Conservation (phyloP, 2,888 invertebrate genomes). For the Lithophane ornitopus region DNA sequence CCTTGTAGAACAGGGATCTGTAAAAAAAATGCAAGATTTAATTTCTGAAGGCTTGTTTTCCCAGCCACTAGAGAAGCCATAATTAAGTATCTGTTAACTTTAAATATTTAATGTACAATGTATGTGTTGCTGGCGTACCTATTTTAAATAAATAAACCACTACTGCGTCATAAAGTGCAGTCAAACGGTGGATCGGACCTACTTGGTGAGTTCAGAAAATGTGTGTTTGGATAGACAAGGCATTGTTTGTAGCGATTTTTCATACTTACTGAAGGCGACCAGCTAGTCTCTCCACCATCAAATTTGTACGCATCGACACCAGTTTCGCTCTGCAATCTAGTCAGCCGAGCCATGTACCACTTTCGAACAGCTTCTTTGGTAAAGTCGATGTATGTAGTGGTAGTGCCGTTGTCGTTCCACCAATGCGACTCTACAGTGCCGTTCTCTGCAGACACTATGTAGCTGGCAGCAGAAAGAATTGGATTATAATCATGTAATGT, state of each 20-base stretch:
- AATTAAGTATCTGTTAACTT: too few relatives aligned
- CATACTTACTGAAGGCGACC: slow-evolving; percentile 89
- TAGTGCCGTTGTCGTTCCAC: slow-evolving; percentile 89
- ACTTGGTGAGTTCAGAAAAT: not conserved
- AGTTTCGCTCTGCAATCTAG: slow-evolving; percentile 88
- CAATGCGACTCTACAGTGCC: slow-evolving; percentile 88
- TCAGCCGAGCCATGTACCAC: slow-evolving; percentile 90
- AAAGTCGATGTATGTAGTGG: slow-evolving; percentile 92
- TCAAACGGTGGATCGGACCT: not conserved
- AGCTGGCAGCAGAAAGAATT: slow-evolving; percentile 72
- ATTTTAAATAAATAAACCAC: not conserved
- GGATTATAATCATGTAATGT: not conserved
- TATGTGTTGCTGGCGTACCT: too few relatives aligned
- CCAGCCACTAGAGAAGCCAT: not conserved
- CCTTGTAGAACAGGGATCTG: slow-evolving; percentile 84
- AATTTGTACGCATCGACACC: slow-evolving; percentile 95
- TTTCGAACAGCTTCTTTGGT: slow-evolving; percentile 92
- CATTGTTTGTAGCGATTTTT: not conserved
- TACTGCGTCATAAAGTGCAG: not conserved
- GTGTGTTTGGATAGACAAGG: not conserved
- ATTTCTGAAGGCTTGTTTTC: not conserved
- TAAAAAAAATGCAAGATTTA: not conserved
- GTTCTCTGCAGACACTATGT: slow-evolving; percentile 85
- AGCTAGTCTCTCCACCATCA: slow-evolving; percentile 94
- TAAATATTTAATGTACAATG: too few relatives aligned